Percentiles rank a stretch among this genome's conserved stretches.
Conservation (phyloP, 2,888 invertebrate genomes). For the Zaprionus lineosus region DNA sequence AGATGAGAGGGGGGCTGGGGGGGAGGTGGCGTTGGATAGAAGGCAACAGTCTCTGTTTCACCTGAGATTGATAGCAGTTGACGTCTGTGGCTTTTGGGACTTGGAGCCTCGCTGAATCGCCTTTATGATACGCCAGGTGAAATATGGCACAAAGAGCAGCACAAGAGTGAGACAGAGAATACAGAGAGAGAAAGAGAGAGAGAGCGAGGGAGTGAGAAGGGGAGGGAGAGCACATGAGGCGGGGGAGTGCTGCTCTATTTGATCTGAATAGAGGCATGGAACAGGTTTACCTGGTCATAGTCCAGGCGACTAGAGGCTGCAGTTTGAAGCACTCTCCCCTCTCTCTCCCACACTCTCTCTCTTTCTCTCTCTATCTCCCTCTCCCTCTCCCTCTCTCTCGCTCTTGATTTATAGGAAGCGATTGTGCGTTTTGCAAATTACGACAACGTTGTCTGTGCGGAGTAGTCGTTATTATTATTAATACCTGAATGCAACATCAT, state of each 20-base stretch:
- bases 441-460: slow-evolving; percentile 62
- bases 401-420: slow-evolving; percentile 74
- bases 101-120: slow-evolving; percentile 20
- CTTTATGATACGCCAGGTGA: slow-evolving; percentile 61
- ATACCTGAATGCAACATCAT: slow-evolving; percentile 57
- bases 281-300: slow-evolving; percentile 49
- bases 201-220: too few relatives aligned
- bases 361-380: too few relatives aligned
- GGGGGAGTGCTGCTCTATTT: slow-evolving; percentile 38
- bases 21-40: slow-evolving; percentile 3
- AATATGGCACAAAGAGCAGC: slow-evolving; percentile 57
- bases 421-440: slow-evolving; percentile 78
- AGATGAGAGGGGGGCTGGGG: background rate
- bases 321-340: too few relatives aligned
- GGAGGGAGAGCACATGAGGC: too few relatives aligned
- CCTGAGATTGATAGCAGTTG: slow-evolving; percentile 76
- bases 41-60: slow-evolving; percentile 54
- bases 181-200: too few relatives aligned
- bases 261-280: slow-evolving; percentile 58
- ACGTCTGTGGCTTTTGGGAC: slow-evolving; percentile 57
- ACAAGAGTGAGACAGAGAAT: too few relatives aligned
- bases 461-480: slow-evolving; percentile 61
- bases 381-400: background rate
- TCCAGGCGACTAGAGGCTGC: background rate
- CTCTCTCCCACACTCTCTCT: too few relatives aligned